A percentile compares a stretch with the other conserved stretches of the same genome.
phyloP scores from a whole-genome alignment of 2,113 vertebrate species.

The Upupa epops region DNA sequence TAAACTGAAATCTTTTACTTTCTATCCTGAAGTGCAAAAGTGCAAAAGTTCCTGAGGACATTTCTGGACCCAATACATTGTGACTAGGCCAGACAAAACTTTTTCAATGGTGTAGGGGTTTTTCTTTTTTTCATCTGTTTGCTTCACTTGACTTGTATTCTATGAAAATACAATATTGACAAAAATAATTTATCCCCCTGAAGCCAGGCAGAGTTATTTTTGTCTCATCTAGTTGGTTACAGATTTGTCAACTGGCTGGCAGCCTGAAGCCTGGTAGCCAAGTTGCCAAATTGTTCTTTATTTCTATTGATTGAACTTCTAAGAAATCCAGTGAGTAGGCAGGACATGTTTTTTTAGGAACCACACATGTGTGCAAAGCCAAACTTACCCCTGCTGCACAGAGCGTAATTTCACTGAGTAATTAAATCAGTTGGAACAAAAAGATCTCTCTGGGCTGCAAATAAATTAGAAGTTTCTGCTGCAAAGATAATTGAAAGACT shows the following conservation, averaged over 20 bases:
- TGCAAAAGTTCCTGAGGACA: no score
- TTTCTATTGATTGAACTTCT: slow-evolving; percentile 30
- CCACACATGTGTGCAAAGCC: not conserved
- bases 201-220: no score
- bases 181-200: no score
- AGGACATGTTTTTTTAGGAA: not conserved
- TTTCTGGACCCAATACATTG: no score
- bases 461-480: not conserved
- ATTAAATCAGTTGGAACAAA: not conserved
- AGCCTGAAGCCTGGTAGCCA: not conserved
- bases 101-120: no score
- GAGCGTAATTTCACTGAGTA: not conserved
- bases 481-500: not conserved
- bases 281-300: slow-evolving; percentile 11
- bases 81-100: no score
- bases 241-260: not conserved
- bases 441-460: not conserved
- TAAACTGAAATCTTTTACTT: no score
- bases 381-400: not conserved
- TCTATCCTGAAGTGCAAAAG: no score
- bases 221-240: not conserved
- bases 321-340: not conserved
- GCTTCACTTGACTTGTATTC: no score
- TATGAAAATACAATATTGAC: no score
- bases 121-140: no score